Evolutionary conservation across 2,888 invertebrate genomes (phyloP), one percentile per base, ranked within the genome.

Genomic region (Isoperla grammatica): DNA sequence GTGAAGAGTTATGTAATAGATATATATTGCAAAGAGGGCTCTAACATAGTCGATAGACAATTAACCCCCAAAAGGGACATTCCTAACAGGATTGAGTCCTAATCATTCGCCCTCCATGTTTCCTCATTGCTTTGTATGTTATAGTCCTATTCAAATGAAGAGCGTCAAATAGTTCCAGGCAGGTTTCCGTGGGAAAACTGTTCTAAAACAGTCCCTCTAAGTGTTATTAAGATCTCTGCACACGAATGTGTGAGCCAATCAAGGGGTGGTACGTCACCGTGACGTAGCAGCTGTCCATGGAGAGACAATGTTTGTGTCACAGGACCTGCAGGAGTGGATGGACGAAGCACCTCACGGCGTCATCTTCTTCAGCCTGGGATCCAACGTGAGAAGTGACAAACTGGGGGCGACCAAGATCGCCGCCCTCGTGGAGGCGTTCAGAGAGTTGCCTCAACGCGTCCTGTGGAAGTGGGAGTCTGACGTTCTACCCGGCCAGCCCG

Each of bases 321-420:
- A 79, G 79, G 75, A 77, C 12, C 71, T 80, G 65, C 73, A 78
- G 67, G 68, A 70, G 11, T 69, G 78, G 46, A 64, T 80, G 58
- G 78, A 79, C 65, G 73, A 73, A 23, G 76, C 78, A 0, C 68
- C 69, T 13, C 75, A 80, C 57, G 81, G 80, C 12, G 66, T 70
- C 23, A 65, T 76, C 37, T 68, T 69, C 13, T 69, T 76, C 13
- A 71, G 72, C 8, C 62, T 76, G 22, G 73, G 73, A 3, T 69
- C 71, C 1, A 70, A 71, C 57, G 61, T 73, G 11, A 63, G 70
- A 12, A 64, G 65, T n/a, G 49, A 39, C 59, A 61, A 43, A 45
- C 64, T 61, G 56, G 57, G 42, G 17, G 17, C 11, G 0, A 50
- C 66, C n/a, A 64, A 65, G 23, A 61, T 65, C 5, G 56, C 65